Evolutionary conservation across 2,888 invertebrate species (phyloP), one percentile per base, ranked within the genome.

Genomic region (Drosophila cognata): DNA sequence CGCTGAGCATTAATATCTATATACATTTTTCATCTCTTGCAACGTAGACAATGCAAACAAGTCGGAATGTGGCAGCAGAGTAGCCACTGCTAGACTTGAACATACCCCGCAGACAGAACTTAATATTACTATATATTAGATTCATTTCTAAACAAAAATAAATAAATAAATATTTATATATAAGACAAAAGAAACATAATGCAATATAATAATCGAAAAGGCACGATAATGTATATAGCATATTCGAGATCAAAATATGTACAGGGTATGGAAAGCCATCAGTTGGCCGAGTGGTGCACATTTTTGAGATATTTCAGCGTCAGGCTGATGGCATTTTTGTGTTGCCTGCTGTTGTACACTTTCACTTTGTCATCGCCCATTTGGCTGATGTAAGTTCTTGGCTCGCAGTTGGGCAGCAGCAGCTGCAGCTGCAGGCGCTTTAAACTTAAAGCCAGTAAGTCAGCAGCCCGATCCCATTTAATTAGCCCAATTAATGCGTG

Each of bases 301-400:
- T 71, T 82, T 82, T 67, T 66, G 61, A 80, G 66, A 80, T 80
- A 83, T 74, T 80, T 82, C 77, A 71, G 67, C 68, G 81, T 70
- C 82, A 71, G 59, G 55, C 68, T 85, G 82, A 77, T 82, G 83
- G 84, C 72, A 86, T 86, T 82, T 71, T 67, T 73, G 68, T 74
- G 61, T 75, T 73, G 80, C 66, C 69, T 53, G 59, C 61, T 53
- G 52, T 46, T 50, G 50, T 36, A 60, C 50, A 84, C 84, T 82
- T 82, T 84, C 82, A 82, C 84, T 84, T 75, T 84, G 82, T 82
- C 84, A 84, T 63, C 65, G 64, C 64, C 71, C 84, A 78, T 77
- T 81, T 78, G 69, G 64, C 35, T 64, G 69, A 76, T 67, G 56
- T 78, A 74, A 76, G 58, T 73, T 61, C 48, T 57, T 31, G 35